phyloP scores from a whole-genome alignment of 2,797 vertebrate genomes.

The Glossophaga mutica region DNA sequence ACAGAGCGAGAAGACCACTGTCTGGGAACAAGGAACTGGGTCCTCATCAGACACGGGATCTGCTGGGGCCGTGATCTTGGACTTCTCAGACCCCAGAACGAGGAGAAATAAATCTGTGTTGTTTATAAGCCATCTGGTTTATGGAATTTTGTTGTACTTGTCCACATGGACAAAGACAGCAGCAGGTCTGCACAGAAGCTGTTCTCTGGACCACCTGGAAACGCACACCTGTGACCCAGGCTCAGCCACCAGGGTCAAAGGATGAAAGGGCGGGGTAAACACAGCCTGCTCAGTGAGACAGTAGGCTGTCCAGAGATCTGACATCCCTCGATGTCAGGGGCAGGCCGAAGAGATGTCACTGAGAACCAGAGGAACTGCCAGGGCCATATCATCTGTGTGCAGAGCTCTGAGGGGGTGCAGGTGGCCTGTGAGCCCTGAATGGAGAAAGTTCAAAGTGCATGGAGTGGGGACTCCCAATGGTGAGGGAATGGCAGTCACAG shows the following conservation, averaged over 20 bases:
- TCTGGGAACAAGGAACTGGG: background rate
- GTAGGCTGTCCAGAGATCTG: background rate
- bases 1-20: background rate
- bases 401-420: rapidly evolving
- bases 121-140: background rate
- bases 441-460: background rate
- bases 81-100: background rate
- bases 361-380: background rate
- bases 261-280: background rate
- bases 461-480: background rate
- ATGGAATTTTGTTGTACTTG: background rate
- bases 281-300: background rate
- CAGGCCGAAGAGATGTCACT: background rate
- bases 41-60: background rate
- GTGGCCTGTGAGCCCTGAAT: background rate
- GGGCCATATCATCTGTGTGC: rapidly evolving
- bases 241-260: background rate
- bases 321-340: background rate
- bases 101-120: background rate
- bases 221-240: background rate
- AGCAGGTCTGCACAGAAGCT: background rate
- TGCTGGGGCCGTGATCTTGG: background rate
- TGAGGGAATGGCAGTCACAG: background rate
- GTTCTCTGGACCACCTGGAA: background rate
- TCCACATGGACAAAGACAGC: background rate